Evolutionary conservation across 2,888 invertebrate species (phyloP), one percentile per base, ranked within the genome.

Genomic region (Entomobrya multifasciata): DNA sequence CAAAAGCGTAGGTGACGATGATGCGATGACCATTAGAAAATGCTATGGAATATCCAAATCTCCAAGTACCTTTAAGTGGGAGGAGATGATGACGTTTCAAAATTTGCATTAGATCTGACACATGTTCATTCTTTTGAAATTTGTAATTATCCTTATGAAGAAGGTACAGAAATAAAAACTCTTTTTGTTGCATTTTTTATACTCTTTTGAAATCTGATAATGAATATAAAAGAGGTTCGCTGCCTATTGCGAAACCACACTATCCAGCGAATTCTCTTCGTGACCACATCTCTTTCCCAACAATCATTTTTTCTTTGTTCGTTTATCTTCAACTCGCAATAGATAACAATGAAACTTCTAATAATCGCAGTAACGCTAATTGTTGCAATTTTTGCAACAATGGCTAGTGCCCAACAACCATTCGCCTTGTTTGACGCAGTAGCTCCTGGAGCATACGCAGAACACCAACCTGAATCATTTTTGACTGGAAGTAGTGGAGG

Each of bases 381-480:
- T 52, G 81, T 81, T 80, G 81, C 36, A 11, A 44, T 36, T 17
- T 17, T 87, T 10, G 81, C 67, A 55, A 70, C 80, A 55, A 62
- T 62, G n/a, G 57, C 55, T 22, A 25, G 49, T 8, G 77, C 77
- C 17, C 77, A 79, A 47, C 78, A 77, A 20, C 77, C 30, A 25
- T n/a, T 41, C 44, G 83, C 70, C 11, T 49, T 30, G 52, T 25
- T 52, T 10, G 62, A 76, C 6, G 36, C 57, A n/a, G 30, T 44
- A 11, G 27, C 57, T 60, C 25, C 60, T 13, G 85, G 20, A 22
- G 72, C 57, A 4, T 17, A 65, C 20, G 47, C 41, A 41, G 22
- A 22, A 36, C 25, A 47, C 20, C 65, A 79, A 25, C 47, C 79
- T 5, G 57, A 81, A 11, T n/a, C 17, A 20, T 6, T 25, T 25